Conservation (phyloP, 2,888 invertebrate genomes). For the Nomada lathburiana region DNA sequence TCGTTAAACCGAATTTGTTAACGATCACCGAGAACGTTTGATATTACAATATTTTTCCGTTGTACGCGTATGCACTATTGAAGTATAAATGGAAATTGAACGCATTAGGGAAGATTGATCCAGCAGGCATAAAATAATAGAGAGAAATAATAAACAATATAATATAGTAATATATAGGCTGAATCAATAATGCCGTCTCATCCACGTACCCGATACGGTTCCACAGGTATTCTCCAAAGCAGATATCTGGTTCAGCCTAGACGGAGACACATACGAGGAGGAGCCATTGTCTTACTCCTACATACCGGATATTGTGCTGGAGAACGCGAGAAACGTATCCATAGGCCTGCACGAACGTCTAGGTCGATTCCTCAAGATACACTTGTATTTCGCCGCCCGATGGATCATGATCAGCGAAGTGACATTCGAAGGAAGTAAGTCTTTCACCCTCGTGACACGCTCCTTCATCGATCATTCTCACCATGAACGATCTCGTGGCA, state of each 20-base stretch:
- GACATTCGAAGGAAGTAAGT: conserved; percentile 87
- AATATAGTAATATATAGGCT: background rate
- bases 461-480: conserved; percentile 16
- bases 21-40: no score
- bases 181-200: background rate
- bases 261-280: conserved; percentile 71
- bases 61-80: no score
- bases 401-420: conserved; percentile 92
- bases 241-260: conserved; percentile 87
- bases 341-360: conserved; percentile 87
- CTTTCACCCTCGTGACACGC: background rate
- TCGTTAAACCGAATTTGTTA: background rate
- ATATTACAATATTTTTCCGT: no score
- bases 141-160: background rate
- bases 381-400: conserved; percentile 88
- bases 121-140: no score
- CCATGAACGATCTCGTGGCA: background rate
- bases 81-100: background rate
- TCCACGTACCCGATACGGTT: background rate
- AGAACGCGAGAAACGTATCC: conserved; percentile 89
- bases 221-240: conserved; percentile 88
- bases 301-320: conserved; percentile 87
- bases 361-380: conserved; percentile 87
- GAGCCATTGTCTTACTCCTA: conserved; percentile 85
- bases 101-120: background rate